These are phyloP conservation scores for Gorsachius goisagi DNA, from an alignment of 2,113 vertebrate genomes.

Conservation along the genomic window DNA sequence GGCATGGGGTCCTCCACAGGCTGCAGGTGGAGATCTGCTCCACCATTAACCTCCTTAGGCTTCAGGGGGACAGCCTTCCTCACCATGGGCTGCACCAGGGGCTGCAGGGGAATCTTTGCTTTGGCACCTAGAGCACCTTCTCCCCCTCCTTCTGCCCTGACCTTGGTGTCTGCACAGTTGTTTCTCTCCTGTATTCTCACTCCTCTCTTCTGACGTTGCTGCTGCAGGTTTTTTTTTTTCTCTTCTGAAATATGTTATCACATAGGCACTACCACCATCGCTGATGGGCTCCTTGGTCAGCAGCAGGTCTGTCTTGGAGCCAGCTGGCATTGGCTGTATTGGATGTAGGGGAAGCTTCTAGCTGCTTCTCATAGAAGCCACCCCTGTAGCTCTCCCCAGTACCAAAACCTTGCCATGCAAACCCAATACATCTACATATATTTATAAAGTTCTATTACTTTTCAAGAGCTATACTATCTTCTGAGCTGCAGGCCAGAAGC, in stretches of 20 bases:
- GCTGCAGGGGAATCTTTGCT: neutral
- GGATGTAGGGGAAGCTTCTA: neutral
- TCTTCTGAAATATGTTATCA: neutral
- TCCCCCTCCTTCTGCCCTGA: neutral
- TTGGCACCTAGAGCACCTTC: neutral
- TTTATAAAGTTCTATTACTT: neutral
- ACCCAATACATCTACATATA: neutral
- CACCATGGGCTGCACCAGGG: neutral
- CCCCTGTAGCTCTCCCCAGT: too few species aligned
- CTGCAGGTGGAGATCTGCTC: neutral
- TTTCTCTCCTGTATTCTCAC: neutral
- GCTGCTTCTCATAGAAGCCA: neutral
- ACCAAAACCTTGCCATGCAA: neutral
- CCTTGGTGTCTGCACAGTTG: neutral
- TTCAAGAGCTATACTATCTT: neutral
- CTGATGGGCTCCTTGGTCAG: neutral
- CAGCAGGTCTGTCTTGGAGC: rapidly evolving
- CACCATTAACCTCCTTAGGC: too few species aligned
- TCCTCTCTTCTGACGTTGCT: neutral
- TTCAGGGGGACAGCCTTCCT: neutral
- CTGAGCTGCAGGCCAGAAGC: neutral
- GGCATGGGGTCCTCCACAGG: neutral
- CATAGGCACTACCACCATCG: rapidly evolving
- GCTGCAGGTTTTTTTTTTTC: too few species aligned
- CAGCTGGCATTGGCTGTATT: neutral